phyloP scores from a whole-genome alignment of 1,140 invertebrate species.

The Heliconius hewitsoni region DNA sequence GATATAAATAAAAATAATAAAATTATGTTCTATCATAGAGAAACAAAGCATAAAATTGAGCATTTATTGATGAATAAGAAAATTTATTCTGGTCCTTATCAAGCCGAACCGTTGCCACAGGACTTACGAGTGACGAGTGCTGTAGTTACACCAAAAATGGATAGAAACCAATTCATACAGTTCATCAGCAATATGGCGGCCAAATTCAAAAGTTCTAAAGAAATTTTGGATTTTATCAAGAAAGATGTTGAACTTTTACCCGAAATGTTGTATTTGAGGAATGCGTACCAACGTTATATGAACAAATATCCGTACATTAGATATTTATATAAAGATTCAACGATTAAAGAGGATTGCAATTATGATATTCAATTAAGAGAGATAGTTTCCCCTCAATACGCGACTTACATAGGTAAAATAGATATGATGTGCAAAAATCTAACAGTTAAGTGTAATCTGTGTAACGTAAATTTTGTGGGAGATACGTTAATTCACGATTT shows the following conservation, averaged over 20 bases:
- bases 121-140: conserved; percentile 37
- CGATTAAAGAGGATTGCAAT: conserved; percentile 1
- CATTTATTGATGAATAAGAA: conserved; percentile 55
- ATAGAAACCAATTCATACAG: background rate
- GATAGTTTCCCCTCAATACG: conserved; percentile 42
- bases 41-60: conserved; percentile 46
- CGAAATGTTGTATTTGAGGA: conserved; percentile 21
- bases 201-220: background rate
- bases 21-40: conserved; percentile 17
- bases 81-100: conserved; percentile 13
- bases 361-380: conserved; percentile 66
- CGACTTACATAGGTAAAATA: conserved; percentile 29
- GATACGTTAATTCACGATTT: conserved; percentile 15
- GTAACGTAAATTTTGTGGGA: conserved; percentile 38
- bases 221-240: conserved; percentile 43
- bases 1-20: background rate
- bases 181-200: background rate
- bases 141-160: background rate
- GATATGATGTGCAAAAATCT: conserved; percentile 15
- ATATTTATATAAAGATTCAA: conserved; percentile 48
- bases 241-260: conserved; percentile 39
- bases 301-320: conserved; percentile 56
- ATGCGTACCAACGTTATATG: conserved; percentile 42
- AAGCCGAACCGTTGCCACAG: conserved; percentile 30
- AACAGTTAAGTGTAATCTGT: conserved; percentile 42